Base-by-base conservation (phyloP, 1,140 invertebrate species). In the Macrobrachium nipponense region DNA sequence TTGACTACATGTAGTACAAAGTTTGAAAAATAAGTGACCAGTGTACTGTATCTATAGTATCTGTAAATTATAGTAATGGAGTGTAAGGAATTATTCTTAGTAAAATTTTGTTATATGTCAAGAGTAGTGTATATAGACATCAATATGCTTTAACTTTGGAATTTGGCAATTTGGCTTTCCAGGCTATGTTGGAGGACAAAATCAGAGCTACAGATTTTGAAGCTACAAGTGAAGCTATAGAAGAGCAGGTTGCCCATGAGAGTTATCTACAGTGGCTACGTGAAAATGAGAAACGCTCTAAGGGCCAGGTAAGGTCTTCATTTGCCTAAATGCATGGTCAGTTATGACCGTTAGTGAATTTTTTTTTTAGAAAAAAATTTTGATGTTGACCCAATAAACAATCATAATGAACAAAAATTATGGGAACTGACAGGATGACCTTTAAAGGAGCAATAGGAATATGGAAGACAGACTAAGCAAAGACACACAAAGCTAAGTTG, bases 141-240 rank as follows among this genome's bases (percentile, higher is more conserved):
- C 20, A 80, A 36, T 68, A 14, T 61, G 62, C 43, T 58, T 58
- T 93, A 88, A 88, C 86, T 51, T 81, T 73, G 59, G 23, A 18
- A 44, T 18, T 1, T 27, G 18, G 36, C 15, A 11, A 5, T 11
- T n/a, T 20, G 17, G 43, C 36, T 75, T 64, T 66, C 89, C 89
- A 96, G 94, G 95, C 96, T 5, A 98, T 98, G 97, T 92, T 98
- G 78, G 96, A 98, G 91, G 97, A 98, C 91, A 98, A 98, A 91
- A 91, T 98, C 44, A 94, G 95, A 90, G 96, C 96, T 70, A 97
- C 96, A 64, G 97, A 98, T 91, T 98, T 96, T 96, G 96, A 98
- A 91, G 95, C 96, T 17, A 98, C 97, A 1, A 97, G 97, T 91
- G 96, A 98, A 91, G 95, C 95, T 44, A 96, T 98, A 80, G 95